Percentiles rank a stretch among this genome's conserved stretches.
Evolutionary conservation across 1,140 invertebrate genomes (phyloP).

Genomic region (Caenorhabditis briggsae): DNA sequence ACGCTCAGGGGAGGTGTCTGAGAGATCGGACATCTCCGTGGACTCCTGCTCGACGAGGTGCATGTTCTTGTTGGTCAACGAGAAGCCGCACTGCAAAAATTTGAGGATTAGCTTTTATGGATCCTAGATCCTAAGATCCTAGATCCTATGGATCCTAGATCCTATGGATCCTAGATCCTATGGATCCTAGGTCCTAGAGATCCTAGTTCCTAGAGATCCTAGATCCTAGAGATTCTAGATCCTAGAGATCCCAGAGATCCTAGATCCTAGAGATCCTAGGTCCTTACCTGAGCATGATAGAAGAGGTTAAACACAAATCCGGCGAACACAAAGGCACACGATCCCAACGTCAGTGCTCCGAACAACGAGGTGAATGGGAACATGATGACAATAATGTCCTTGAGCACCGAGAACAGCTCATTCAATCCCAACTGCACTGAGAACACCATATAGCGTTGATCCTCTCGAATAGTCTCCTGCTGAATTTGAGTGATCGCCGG

Average conservation of each 20-base stretch:
- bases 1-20: not conserved
- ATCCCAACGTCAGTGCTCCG: constrained; percentile 67
- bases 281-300: constrained; percentile 64
- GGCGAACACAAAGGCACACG: constrained; percentile 61
- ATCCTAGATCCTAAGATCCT: too few species aligned
- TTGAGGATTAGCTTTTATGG: too few species aligned
- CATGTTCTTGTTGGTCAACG: not conserved
- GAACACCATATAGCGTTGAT: constrained; percentile 62
- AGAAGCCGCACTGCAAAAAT: constrained; percentile 26
- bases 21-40: not conserved
- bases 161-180: too few species aligned
- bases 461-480: constrained; percentile 67
- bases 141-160: too few species aligned
- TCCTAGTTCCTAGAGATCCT: too few species aligned
- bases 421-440: constrained; percentile 62
- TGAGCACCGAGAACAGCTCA: constrained; percentile 68
- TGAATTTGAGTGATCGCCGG: constrained; percentile 70
- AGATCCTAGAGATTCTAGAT: too few species aligned
- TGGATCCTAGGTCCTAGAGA: too few species aligned
- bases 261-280: too few species aligned
- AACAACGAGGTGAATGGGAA: constrained; percentile 66
- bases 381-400: constrained; percentile 70
- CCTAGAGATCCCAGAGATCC: too few species aligned
- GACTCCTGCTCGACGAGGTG: not conserved
- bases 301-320: constrained; percentile 68